These are phyloP conservation scores for Conistra vaccinii DNA, from an alignment of 2,888 invertebrate genomes.

Conservation along the genomic window DNA sequence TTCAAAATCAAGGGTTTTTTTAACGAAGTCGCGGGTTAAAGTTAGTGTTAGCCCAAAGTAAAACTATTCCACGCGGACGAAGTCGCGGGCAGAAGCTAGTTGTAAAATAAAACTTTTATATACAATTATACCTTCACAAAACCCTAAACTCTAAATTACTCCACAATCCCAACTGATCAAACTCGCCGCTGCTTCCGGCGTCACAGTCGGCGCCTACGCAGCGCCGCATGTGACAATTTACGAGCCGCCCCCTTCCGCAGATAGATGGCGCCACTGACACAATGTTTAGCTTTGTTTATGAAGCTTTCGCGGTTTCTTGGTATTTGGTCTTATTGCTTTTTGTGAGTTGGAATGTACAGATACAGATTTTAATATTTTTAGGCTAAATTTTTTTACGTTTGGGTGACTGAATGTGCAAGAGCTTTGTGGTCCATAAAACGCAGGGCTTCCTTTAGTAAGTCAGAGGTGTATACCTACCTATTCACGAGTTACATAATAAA, in stretches of 20 bases:
- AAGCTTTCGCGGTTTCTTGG: constrained; percentile 37
- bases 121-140: not conserved
- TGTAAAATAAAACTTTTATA: not conserved
- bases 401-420: no score
- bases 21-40: no score
- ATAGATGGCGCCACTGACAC: constrained; percentile 71
- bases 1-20: no score
- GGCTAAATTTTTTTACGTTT: no score
- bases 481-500: no score
- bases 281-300: constrained; percentile 59
- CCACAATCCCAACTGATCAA: constrained; percentile 34
- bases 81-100: no score
- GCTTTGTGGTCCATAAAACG: no score
- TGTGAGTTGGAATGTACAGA: not conserved
- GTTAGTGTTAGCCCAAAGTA: no score
- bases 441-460: no score
- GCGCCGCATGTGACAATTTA: constrained; percentile 64
- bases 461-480: no score
- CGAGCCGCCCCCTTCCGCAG: constrained; percentile 72
- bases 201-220: constrained; percentile 60
- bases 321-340: constrained; percentile 39
- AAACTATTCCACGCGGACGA: no score
- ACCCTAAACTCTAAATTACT: constrained; percentile 21
- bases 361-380: no score
- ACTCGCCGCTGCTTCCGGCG: constrained; percentile 52